Evolutionary conservation across 2,797 vertebrate species (phyloP).

Genomic region (Myotis pilosus): DNA sequence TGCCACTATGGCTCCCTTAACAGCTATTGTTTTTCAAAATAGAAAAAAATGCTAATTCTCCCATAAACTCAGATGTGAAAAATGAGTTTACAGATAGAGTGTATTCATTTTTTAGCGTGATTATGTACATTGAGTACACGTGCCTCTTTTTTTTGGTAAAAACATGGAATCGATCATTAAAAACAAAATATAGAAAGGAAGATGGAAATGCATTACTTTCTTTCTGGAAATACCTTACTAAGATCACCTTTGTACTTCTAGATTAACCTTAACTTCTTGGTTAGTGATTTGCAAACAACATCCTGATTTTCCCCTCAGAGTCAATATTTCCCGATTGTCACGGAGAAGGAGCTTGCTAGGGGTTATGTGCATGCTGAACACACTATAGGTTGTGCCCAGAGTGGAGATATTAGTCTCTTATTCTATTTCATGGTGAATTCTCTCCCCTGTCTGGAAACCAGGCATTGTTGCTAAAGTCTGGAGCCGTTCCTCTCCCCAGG

Average conservation of each 20-base stretch:
- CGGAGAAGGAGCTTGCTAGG: background rate
- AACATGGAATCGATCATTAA: background rate
- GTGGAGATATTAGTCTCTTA: background rate
- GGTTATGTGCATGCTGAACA: background rate
- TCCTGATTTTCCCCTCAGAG: background rate
- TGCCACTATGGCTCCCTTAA: background rate
- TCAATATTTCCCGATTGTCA: background rate
- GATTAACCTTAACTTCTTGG: background rate
- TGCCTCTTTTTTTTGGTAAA: background rate
- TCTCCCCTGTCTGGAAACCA: background rate
- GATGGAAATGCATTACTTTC: background rate
- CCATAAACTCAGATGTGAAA: background rate
- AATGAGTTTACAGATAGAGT: background rate
- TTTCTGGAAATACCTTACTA: background rate
- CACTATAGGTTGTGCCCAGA: background rate
- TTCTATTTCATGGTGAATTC: background rate
- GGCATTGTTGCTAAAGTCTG: background rate
- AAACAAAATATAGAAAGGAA: background rate
- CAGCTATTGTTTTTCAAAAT: conserved; percentile 27
- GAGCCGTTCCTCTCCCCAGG: background rate
- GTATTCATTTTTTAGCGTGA: background rate
- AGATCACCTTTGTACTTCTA: background rate
- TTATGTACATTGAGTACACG: background rate
- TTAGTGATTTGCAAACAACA: background rate
- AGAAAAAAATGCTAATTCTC: background rate